Evolutionary conservation across 2,888 invertebrate genomes (phyloP).

Genomic region (Heteromurus nitidus): DNA sequence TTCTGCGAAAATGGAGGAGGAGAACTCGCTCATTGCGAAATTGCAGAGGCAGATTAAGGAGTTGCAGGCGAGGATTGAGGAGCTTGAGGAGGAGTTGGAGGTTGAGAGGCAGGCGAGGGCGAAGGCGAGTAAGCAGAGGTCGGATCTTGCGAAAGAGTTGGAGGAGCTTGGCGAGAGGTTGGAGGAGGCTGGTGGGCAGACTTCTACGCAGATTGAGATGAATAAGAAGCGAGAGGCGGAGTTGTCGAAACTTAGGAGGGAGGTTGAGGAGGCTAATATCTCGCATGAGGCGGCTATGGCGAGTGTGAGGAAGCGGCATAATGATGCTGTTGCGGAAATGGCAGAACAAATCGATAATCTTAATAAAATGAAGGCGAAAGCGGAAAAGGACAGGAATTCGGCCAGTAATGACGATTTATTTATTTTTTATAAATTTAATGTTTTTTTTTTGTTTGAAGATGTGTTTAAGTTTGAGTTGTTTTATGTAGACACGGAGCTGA

Average conservation of each 20-base stretch:
- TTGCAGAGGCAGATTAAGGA: slow-evolving; percentile 99
- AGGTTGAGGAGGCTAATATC: slow-evolving; percentile 98
- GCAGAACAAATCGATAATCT: slow-evolving; percentile 99
- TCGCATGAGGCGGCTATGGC: slow-evolving; percentile 98
- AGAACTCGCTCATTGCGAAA: slow-evolving; percentile 97
- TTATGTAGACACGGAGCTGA: slow-evolving; percentile 89
- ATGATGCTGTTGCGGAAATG: slow-evolving; percentile 99
- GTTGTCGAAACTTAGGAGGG: slow-evolving; percentile 97
- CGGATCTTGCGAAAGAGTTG: slow-evolving; percentile 96
- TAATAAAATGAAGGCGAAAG: slow-evolving; percentile 93
- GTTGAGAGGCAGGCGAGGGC: slow-evolving; percentile 92
- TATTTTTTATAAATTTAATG: too few species aligned
- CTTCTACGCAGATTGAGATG: slow-evolving; percentile 92
- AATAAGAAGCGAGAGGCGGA: slow-evolving; percentile 99
- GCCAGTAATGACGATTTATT: slow-evolving; percentile 77
- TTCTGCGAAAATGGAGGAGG: slow-evolving; percentile 98
- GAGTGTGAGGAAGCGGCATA: slow-evolving; percentile 99
- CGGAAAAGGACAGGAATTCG: slow-evolving; percentile 97
- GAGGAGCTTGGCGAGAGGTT: slow-evolving; percentile 86
- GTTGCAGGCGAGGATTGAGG: slow-evolving; percentile 94
- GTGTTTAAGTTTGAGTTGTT: slow-evolving; percentile 77
- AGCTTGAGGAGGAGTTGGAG: slow-evolving; percentile 99
- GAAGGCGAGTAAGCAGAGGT: slow-evolving; percentile 96
- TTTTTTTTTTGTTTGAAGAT: too few species aligned
- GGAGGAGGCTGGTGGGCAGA: slow-evolving; percentile 99